Evolutionary conservation across 2,797 vertebrate species (phyloP).

Genomic region (Gadopsis marmoratus): DNA sequence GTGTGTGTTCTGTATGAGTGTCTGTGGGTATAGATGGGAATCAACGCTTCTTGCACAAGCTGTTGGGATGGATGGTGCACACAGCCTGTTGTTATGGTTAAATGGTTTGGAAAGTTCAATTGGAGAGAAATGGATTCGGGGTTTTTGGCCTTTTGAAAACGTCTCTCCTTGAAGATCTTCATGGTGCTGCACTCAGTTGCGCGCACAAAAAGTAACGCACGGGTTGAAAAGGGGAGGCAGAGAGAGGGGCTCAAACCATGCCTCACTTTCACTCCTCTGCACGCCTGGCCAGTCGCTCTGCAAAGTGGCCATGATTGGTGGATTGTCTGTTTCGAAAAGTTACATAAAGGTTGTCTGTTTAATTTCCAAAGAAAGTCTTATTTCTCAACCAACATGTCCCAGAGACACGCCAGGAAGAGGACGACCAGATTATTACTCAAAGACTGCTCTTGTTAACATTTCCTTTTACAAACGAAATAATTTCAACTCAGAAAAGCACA

Average conservation of each 20-base stretch:
- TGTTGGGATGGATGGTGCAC: background rate
- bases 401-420: no score
- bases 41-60: background rate
- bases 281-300: no score
- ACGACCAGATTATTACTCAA: no score
- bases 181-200: background rate
- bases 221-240: background rate
- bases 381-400: no score
- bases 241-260: background rate
- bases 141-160: conserved; percentile 11
- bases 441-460: no score
- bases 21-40: background rate
- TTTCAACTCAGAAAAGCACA: background rate
- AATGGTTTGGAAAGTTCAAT: conserved; percentile 31
- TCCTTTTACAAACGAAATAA: no score
- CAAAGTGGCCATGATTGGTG: no score
- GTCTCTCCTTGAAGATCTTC: background rate
- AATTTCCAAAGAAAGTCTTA: no score
- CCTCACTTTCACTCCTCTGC: no score
- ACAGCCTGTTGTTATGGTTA: background rate
- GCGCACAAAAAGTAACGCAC: background rate
- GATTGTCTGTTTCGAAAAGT: no score
- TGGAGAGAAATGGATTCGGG: conserved; percentile 14
- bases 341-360: no score
- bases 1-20: background rate